Base-by-base conservation (phyloP, 2,797 vertebrate species). In the Ibycter americanus region DNA sequence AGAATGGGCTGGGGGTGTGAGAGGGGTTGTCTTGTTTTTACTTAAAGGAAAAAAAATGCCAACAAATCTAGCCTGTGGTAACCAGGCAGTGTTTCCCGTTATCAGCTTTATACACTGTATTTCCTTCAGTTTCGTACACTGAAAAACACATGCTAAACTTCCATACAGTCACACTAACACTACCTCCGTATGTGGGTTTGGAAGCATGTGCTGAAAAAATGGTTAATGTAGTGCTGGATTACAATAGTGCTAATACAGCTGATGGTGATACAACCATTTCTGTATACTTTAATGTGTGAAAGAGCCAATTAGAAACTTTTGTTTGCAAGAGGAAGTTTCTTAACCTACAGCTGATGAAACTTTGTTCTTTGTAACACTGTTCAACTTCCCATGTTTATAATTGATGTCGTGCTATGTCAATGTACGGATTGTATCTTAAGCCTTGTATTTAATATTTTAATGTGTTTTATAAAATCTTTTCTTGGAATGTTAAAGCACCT, bases 361-460 rank as follows among this genome's bases (percentile, higher is more conserved):
- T n/a, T 89, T 80, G 11, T 93, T 94, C 72, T 90, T 83, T 96
- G 82, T 88, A 96, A 83, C 83, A 40, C 54, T 90, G 56, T 89
- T 92, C 21, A 62, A 13, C 3, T 87, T 49, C 72, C 77, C 27
- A 46, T 95, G 58, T 96, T 83, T 96, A 52, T 91, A 94, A 96
- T 58, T 40, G 74, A 63, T 92, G 74, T 93, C 52, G 82, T 91
- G 73, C 91, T 78, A 12, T 96, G 89, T 77, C 88, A 94, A 56
- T 97, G 91, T 96, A 95, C 65, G 70, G 86, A 94, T 95, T 98
- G 93, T 97, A 92, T 96, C 66, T 96, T 95, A 97, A 96, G 87
- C 78, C 59, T 97, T 98, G 97, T 97, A 95, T 95, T 94, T 94
- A 91, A 79, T 95, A 55, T 67, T 90, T 85, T 91, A 63, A 27